phyloP scores from a whole-genome alignment of 2,888 invertebrate genomes.

The Empis stercorea region DNA sequence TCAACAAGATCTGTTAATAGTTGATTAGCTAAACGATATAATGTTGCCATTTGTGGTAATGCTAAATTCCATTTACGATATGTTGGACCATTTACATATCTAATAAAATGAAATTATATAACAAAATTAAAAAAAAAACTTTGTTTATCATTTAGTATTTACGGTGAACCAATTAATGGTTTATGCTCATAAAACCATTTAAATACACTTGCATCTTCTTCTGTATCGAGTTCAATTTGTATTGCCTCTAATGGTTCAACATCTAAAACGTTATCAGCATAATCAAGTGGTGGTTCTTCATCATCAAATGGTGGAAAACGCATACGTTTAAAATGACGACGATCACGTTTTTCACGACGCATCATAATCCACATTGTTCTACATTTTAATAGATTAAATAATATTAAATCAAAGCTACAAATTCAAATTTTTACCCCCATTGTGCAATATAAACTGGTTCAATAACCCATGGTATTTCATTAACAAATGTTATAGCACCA shows the following conservation, averaged over 20 bases:
- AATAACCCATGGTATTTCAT: constrained; percentile 99
- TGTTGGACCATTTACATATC: constrained; percentile 89
- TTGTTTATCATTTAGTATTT: constrained; percentile 25
- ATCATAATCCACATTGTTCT: constrained; percentile 99
- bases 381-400: constrained; percentile 8
- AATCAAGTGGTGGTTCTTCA: constrained; percentile 98
- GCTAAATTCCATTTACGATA: constrained; percentile 94
- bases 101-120: constrained; percentile 23
- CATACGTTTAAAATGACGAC: constrained; percentile 98
- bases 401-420: background rate
- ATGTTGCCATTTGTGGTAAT: constrained; percentile 92
- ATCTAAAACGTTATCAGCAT: constrained; percentile 97
- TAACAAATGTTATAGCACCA: constrained; percentile 98
- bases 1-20: constrained; percentile 95
- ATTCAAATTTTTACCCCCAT: constrained; percentile 65
- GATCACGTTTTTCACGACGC: constrained; percentile 95
- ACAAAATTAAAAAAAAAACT: constrained; percentile 1
- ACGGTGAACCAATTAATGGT: constrained; percentile 83
- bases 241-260: constrained; percentile 98
- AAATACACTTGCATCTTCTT: constrained; percentile 83
- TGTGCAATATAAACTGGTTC: constrained; percentile 99
- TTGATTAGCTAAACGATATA: constrained; percentile 96
- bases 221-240: constrained; percentile 92
- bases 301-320: constrained; percentile 99
- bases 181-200: constrained; percentile 99